phyloP scores from a whole-genome alignment of 2,113 vertebrate genomes.

The Xyliphius kryptos region DNA sequence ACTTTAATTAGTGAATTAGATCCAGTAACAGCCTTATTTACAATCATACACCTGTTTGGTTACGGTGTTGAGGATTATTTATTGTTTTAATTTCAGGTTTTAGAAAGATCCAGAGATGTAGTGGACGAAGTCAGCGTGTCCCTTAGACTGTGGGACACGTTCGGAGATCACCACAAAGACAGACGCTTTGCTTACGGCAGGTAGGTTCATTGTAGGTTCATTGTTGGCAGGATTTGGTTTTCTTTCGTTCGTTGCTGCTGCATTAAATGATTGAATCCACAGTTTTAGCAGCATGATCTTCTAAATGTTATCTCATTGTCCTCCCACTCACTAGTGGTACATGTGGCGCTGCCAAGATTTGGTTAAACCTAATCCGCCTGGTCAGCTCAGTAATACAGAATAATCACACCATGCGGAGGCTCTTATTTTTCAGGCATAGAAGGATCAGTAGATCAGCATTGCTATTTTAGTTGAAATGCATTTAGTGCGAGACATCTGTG shows the following conservation, averaged over 20 bases:
- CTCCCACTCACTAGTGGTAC: conserved; percentile 8
- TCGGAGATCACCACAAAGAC: conserved; percentile 83
- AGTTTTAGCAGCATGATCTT: too few relatives aligned
- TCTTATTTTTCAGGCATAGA: conserved; percentile 22
- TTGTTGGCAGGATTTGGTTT: neutral
- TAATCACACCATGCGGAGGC: conserved; percentile 29
- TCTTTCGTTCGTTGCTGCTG: neutral
- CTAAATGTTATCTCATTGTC: neutral
- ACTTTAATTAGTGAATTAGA: too few relatives aligned
- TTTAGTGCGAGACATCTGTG: conserved; percentile 13
- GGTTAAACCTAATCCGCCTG: conserved; percentile 44
- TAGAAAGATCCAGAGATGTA: conserved; percentile 77
- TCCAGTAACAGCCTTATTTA: too few relatives aligned
- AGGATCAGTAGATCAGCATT: conserved; percentile 31
- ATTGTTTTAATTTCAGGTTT: conserved; percentile 54
- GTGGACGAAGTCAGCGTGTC: conserved; percentile 79
- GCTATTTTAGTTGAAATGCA: conserved; percentile 21
- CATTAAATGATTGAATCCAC: neutral
- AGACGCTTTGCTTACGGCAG: conserved; percentile 76
- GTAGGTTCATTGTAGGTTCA: conserved; percentile 59
- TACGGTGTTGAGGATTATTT: neutral
- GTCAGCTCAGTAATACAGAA: conserved; percentile 32
- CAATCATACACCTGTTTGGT: too few relatives aligned
- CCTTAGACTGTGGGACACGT: conserved; percentile 77
- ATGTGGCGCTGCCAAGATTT: conserved; percentile 32